Base-by-base conservation (phyloP, 2,888 invertebrate genomes). In the Andrena flavipes region DNA sequence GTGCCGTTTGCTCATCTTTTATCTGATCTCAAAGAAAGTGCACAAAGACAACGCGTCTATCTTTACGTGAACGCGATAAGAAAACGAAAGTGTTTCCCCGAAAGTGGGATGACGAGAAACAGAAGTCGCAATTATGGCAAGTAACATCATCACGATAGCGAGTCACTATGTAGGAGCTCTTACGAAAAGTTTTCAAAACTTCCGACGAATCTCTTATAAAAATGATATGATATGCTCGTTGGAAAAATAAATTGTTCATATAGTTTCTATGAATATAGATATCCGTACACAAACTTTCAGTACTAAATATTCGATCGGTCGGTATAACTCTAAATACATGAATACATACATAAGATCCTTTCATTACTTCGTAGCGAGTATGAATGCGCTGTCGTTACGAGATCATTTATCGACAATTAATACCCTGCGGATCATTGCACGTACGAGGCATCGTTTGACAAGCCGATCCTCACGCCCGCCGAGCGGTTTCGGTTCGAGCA, bases 181-280 rank as follows among this genome's bases (percentile, higher is more conserved):
- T 80, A 82, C 77, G 79, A 88, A 86, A 88, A 76, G 71, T 79
- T 82, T 84, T 70, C 86, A 82, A 88, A 86, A 89, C 84, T 70
- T 90, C 86, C 86, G 89, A 89, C 89, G 84, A 90, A 88, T 87
- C 86, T 91, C 90, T 91, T 93, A 93, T 93, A 94, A 94, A 94
- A 94, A 94, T 93, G 94, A 94, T 93, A 94, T 94, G 94, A 93
- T 93, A 93, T 93, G 94, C 94, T 93, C 92, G 90, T 93, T 93
- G 93, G 91, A 94, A 94, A 94, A 93, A 94, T 94, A 94, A 93
- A 93, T 93, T 93, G 92, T 92, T 90, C 91, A 89, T 92, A 90
- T 92, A 92, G 91, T 91, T 90, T 91, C 91, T 92, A 91, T 90
- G 90, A 91, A 91, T 93, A 92, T 92, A 93, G 91, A 92, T 92